Evolutionary conservation across 2,797 vertebrate species (phyloP).

Genomic region (Netta rufina): DNA sequence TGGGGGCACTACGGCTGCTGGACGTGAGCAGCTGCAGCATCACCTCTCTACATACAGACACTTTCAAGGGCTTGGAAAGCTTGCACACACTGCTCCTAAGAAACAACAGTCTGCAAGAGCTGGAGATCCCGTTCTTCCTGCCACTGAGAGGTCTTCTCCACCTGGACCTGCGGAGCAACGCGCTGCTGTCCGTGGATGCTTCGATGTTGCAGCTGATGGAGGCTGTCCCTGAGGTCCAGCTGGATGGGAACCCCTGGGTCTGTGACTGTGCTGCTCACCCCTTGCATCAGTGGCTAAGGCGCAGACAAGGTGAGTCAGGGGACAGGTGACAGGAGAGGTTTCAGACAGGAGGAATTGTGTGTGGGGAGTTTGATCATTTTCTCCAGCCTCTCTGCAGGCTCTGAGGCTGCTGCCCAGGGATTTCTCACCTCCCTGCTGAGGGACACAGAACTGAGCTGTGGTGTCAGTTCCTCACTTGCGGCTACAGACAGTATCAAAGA

Average conservation of each 20-base stretch:
- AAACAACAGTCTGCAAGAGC: slow-evolving; percentile 61
- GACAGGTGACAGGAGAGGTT: neutral
- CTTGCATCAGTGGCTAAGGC: slow-evolving; percentile 46
- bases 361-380: neutral
- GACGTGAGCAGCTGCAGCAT: slow-evolving; percentile 78
- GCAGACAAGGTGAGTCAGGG: slow-evolving; percentile 4
- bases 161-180: slow-evolving; percentile 67
- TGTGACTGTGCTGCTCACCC: neutral
- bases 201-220: slow-evolving; percentile 30
- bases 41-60: slow-evolving; percentile 26
- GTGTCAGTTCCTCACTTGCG: neutral
- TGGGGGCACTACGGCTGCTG: slow-evolving; percentile 56
- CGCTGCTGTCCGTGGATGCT: neutral
- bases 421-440: neutral
- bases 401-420: neutral
- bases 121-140: neutral
- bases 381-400: neutral
- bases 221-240: neutral
- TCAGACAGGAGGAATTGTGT: fast-evolving
- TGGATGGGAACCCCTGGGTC: slow-evolving; percentile 57
- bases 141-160: slow-evolving; percentile 40
- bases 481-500: neutral
- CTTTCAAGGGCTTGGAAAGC: slow-evolving; percentile 66
- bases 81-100: slow-evolving; percentile 70
- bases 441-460: neutral